Percentiles rank a stretch among this genome's conserved stretches.
Evolutionary conservation across 1,140 invertebrate species (phyloP).

Genomic region (Drosophila simulans): DNA sequence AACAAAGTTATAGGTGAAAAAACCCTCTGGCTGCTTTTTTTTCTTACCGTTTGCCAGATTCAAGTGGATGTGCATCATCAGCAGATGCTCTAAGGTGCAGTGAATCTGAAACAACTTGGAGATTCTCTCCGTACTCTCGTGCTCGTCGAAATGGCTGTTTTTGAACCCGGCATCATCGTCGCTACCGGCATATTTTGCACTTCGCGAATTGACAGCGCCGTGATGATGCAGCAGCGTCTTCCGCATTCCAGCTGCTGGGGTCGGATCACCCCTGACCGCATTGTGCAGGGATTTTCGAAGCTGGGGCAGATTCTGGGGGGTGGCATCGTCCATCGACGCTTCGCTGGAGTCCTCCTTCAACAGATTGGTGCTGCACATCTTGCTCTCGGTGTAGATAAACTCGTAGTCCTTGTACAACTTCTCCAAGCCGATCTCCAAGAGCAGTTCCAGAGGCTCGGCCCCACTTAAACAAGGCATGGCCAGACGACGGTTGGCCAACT

Average conservation of each 20-base stretch:
- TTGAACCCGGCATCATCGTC: constrained; percentile 67
- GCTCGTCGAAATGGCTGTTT: constrained; percentile 77
- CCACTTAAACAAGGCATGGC: constrained; percentile 79
- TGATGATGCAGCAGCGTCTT: constrained; percentile 74
- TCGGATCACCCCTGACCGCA: constrained; percentile 55
- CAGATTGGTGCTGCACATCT: constrained; percentile 68
- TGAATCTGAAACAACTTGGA: constrained; percentile 78
- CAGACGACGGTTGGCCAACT: constrained; percentile 74
- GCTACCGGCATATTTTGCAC: constrained; percentile 47
- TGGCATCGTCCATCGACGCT: constrained; percentile 7
- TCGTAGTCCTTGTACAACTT: constrained; percentile 83
- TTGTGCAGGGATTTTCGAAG: constrained; percentile 82
- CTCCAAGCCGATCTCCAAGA: constrained; percentile 83
- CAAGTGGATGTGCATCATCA: constrained; percentile 81
- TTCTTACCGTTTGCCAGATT: constrained; percentile 73
- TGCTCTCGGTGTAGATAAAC: constrained; percentile 80
- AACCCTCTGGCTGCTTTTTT: background rate
- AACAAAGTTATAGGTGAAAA: background rate
- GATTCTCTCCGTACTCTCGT: constrained; percentile 56
- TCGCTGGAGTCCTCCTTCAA: constrained; percentile 48
- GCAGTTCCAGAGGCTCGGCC: constrained; percentile 76
- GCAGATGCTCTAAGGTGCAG: constrained; percentile 75
- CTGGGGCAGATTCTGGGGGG: constrained; percentile 53
- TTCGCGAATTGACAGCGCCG: constrained; percentile 27
- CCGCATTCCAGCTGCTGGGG: constrained; percentile 34